Conservation (phyloP, 2,797 vertebrate species). For the Phalloptychus januarius region DNA sequence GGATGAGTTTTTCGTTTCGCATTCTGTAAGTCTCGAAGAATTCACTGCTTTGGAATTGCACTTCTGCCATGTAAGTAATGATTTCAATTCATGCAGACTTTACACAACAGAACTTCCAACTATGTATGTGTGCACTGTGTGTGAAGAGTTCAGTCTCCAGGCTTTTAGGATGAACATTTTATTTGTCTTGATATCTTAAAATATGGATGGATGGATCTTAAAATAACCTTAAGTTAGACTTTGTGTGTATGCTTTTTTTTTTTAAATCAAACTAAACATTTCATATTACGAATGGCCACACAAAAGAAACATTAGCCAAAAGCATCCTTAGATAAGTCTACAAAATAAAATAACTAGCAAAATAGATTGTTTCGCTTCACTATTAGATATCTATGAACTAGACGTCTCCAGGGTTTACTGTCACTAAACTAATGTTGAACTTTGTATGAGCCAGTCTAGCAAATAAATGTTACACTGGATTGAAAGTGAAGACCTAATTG, state of each 20-base stretch:
- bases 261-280: neutral
- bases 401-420: neutral
- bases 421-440: neutral
- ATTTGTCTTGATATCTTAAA: neutral
- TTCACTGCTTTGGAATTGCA: constrained; percentile 29
- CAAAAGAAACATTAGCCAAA: neutral
- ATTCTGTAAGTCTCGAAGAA: constrained; percentile 29
- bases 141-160: neutral
- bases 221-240: neutral
- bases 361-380: neutral
- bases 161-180: neutral
- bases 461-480: neutral
- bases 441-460: neutral
- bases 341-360: neutral
- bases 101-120: neutral
- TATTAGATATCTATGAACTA: neutral
- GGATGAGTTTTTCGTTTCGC: constrained; percentile 49
- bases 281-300: neutral
- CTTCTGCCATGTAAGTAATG: constrained; percentile 41
- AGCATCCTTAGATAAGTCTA: neutral
- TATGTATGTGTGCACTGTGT: neutral
- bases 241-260: neutral
- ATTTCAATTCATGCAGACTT: neutral
- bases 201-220: too few species aligned
- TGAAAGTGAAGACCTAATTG: neutral